Evolutionary conservation across 2,797 vertebrate genomes (phyloP).

Genomic region (Spinus pinus): DNA sequence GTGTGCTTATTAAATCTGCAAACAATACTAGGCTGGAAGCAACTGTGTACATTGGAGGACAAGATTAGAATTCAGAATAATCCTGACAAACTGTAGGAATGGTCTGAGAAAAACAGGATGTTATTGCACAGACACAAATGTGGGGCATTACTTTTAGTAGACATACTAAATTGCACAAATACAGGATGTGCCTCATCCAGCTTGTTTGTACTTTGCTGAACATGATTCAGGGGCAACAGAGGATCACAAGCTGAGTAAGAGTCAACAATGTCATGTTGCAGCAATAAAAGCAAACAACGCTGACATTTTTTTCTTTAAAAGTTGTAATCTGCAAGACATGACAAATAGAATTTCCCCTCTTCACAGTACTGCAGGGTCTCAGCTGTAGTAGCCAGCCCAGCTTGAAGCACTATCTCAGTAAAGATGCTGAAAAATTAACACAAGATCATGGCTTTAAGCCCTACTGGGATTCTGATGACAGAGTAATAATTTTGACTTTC

Average conservation of each 20-base stretch:
- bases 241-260: constrained; percentile 12
- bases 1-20: constrained; percentile 34
- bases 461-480: not conserved
- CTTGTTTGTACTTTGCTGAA: constrained; percentile 1
- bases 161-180: not conserved
- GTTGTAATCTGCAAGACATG: not conserved
- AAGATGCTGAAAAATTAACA: not conserved
- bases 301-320: constrained; percentile 1
- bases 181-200: not conserved
- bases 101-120: constrained; percentile 8
- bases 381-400: not conserved
- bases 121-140: not conserved
- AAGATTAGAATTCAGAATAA: constrained; percentile 31
- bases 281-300: constrained; percentile 17
- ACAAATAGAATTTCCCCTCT: not conserved
- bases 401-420: not conserved
- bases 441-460: not conserved
- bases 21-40: constrained; percentile 9
- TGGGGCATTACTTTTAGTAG: not conserved
- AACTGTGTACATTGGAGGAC: not conserved
- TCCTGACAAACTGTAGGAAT: not conserved
- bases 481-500: not conserved
- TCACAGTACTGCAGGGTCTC: not conserved
- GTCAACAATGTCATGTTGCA: constrained; percentile 10
- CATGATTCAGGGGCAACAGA: constrained; percentile 23